Evolutionary conservation across 2,797 vertebrate genomes (phyloP), one percentile per base, ranked within the genome.

Genomic region (Capromys pilorides): DNA sequence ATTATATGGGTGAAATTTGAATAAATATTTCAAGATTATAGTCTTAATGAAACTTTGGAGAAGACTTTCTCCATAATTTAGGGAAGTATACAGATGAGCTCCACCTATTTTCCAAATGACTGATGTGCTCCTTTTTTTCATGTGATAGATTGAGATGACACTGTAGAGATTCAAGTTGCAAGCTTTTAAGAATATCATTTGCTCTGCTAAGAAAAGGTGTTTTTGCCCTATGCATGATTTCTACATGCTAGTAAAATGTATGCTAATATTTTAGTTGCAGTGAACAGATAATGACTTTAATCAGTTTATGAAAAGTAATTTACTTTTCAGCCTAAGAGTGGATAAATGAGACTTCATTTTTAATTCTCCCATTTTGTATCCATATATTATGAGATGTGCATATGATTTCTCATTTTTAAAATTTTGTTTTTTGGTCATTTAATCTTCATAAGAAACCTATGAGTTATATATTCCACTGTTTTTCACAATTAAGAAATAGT

Each of bases 31-130:
- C 81, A 78, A 86, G 24, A 73, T 92, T 78, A 67, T 82, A 57
- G 54, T 91, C 14, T 95, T 84, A n/a, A 81, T 59, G 19, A 92
- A 39, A 62, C n/a, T 88, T 91, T 94, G 54, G 26, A 78, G n/a
- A 86, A 0, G 3, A 33, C 26, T 85, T 90, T 51, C 21, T 59
- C 86, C 33, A 36, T 22, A 8, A 64, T 78, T 91, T 87, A 83
- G 26, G 13, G 39, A 92, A 77, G 36, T 7, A 66, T 86, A 87
- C 73, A 3, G 6, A 4, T 91, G 4, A 36, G 2, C 6, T 67
- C 8, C 5, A 57, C 9, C 6, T 28, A 39, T 93, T 95, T 94
- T 4, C 22, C 82, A 71, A 90, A 77, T 93, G 26, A 73, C 10
- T 28, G 78, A 80, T 71, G 16, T 62, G 33, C 12, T 93, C 9